Base-by-base conservation (phyloP, 2,113 vertebrate genomes). In the Dromiciops gliroides region DNA sequence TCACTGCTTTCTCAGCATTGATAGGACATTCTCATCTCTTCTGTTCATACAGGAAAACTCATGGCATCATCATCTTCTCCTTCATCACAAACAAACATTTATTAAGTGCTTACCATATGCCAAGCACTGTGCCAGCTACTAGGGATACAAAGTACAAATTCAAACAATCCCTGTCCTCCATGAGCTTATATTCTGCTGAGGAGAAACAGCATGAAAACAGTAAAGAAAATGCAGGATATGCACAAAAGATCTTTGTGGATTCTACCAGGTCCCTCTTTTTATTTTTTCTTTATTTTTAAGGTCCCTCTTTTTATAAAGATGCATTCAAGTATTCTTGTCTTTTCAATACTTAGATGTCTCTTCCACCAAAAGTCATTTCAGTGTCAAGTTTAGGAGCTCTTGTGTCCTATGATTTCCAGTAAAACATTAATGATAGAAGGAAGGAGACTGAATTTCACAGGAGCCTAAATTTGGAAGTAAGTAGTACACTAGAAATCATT, bases 11-110 rank as follows among this genome's bases (percentile, higher is more conserved):
- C 49, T 49, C 92, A 26, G 48, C 93, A 94, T 22, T 31, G 90
- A 92, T 49, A 12, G 90, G 50, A 44, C 44, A 56, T 94, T 97
- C 60, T 44, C 51, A 90, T 93, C 94, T n/a, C 67, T 60, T 93
- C 56, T 91, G 91, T 83, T 23, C n/a, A 83, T 44, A 44, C 16
- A 8, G 67, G 44, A 83, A 83, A 83, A 83, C 16, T 83, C 67
- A 83, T 44, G 67, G 67, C 37, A 83, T 83, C 19, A 67, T 28
- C 25, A 56, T 67, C 9, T 3, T 60, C 56, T 11, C 28, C 28
- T 60, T 31, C 25, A 60, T 60, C 60, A 37, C 31, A 67, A 67
- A 37, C 11, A 37, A 37, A 12, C 60, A 83, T 83, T n/a, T 83
- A 83, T 83, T 83, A 44, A n/a, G 6, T 44, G 37, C 37, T 22